Percentiles rank a stretch among this genome's conserved stretches.
Conservation (phyloP, 2,797 vertebrate species). For the Catostomus latipinnis region DNA sequence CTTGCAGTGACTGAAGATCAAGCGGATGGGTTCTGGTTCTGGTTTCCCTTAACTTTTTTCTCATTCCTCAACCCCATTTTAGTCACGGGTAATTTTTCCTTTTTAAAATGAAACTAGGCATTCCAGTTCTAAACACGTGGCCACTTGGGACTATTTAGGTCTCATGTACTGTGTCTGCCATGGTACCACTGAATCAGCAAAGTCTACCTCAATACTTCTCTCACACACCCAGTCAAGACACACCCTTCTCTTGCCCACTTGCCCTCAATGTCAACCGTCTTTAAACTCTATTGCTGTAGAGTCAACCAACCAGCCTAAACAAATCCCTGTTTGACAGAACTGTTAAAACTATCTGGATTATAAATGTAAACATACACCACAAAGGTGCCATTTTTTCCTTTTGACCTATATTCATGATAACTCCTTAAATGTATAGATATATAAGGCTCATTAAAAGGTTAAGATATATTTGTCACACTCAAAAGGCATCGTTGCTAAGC, state of each 20-base stretch:
- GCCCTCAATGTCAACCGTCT: background rate
- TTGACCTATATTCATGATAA: conserved; percentile 42
- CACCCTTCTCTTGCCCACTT: conserved; percentile 2
- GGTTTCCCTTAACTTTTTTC: background rate
- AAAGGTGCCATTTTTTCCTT: background rate
- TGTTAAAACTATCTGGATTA: background rate
- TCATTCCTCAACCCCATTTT: background rate
- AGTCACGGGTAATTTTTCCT: background rate
- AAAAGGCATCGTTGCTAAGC: conserved; percentile 16
- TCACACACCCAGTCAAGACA: conserved; percentile 10
- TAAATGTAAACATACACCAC: background rate
- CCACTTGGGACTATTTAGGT: background rate
- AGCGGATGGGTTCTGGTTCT: background rate
- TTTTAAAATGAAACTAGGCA: background rate
- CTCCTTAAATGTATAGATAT: conserved; percentile 5
- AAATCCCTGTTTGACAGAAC: conserved; percentile 1
- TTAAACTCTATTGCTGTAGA: background rate
- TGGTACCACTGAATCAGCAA: background rate
- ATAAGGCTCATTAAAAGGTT: conserved; percentile 20
- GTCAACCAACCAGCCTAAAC: conserved; percentile 10
- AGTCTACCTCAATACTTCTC: conserved; percentile 16
- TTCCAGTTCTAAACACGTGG: background rate
- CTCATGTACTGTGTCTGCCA: background rate
- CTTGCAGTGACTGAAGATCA: background rate
- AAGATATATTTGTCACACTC: conserved; percentile 11